These are phyloP conservation scores for Porites divaricata DNA, from an alignment of 92 coral and sea anemone genomes.

Conservation along the genomic window DNA sequence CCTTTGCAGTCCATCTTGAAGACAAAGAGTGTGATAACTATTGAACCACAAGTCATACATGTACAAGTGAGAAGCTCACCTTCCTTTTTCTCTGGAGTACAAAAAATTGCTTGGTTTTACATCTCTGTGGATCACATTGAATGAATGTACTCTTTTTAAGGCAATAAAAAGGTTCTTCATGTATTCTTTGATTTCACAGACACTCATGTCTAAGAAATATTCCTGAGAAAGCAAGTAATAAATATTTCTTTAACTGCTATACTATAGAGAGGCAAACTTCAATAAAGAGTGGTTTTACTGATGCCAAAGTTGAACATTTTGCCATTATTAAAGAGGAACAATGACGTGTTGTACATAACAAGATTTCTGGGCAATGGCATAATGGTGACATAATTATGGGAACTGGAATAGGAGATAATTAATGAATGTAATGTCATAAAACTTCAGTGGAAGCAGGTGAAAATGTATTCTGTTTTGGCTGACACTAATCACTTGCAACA, in stretches of 20 bases:
- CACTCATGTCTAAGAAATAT: conserved; percentile 84
- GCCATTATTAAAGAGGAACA: too few relatives aligned
- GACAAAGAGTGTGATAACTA: too few relatives aligned
- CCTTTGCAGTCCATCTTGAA: too few relatives aligned
- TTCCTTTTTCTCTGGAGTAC: conserved; percentile 77
- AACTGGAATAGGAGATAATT: too few relatives aligned
- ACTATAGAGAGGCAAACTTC: not conserved
- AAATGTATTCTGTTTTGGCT: too few relatives aligned
- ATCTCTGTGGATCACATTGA: conserved; percentile 93
- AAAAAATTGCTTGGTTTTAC: conserved; percentile 97
- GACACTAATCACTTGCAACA: too few relatives aligned
- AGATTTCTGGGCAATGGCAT: too few relatives aligned
- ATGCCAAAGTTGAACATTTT: too few relatives aligned
- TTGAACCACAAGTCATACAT: not conserved
- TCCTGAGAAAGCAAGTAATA: conserved; percentile 59
- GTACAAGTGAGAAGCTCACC: conserved; percentile 43
- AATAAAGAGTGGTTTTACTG: too few relatives aligned
- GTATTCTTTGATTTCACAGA: conserved; percentile 90
- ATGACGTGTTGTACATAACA: too few relatives aligned
- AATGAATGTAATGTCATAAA: too few relatives aligned
- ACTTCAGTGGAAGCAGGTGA: too few relatives aligned
- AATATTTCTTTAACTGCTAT: not conserved
- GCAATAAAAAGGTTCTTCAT: conserved; percentile 95
- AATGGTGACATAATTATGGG: not conserved
- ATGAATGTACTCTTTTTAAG: conserved; percentile 88